phyloP scores from a whole-genome alignment of 2,113 vertebrate genomes.

The Odocoileus hemionus region DNA sequence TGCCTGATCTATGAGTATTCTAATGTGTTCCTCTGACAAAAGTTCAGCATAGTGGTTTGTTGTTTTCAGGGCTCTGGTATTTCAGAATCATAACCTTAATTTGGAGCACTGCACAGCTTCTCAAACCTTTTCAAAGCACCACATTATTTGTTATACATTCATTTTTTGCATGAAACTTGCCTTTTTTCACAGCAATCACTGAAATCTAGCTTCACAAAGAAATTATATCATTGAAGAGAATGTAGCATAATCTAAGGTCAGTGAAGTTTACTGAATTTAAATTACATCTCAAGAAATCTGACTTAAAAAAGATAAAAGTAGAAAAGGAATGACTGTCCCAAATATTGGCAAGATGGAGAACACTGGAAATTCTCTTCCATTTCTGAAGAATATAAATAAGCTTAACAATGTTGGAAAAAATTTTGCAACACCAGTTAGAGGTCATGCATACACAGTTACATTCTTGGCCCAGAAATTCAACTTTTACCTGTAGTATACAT shows the following conservation, averaged over 20 bases:
- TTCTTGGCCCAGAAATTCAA: too few relatives aligned
- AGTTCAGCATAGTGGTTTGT: neutral
- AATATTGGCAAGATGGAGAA: too few relatives aligned
- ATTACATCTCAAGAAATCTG: neutral
- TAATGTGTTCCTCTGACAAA: neutral
- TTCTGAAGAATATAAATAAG: too few relatives aligned
- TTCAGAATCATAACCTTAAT: neutral
- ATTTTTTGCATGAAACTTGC: neutral
- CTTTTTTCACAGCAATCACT: neutral
- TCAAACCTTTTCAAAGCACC: neutral
- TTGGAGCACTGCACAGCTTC: neutral
- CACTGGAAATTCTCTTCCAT: too few relatives aligned
- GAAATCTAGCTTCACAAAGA: neutral
- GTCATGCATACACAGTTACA: too few relatives aligned
- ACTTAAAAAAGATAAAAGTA: neutral
- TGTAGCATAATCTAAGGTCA: neutral
- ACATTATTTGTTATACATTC: neutral
- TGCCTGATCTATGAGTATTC: neutral
- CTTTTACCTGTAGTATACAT: too few relatives aligned
- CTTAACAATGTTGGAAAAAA: too few relatives aligned
- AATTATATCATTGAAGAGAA: neutral
- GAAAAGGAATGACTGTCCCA: too few relatives aligned
- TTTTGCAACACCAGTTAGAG: too few relatives aligned
- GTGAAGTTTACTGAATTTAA: neutral
- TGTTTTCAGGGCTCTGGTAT: neutral